Conservation (phyloP, 2,797 vertebrate species). For the Mormyrops attenuatus region DNA sequence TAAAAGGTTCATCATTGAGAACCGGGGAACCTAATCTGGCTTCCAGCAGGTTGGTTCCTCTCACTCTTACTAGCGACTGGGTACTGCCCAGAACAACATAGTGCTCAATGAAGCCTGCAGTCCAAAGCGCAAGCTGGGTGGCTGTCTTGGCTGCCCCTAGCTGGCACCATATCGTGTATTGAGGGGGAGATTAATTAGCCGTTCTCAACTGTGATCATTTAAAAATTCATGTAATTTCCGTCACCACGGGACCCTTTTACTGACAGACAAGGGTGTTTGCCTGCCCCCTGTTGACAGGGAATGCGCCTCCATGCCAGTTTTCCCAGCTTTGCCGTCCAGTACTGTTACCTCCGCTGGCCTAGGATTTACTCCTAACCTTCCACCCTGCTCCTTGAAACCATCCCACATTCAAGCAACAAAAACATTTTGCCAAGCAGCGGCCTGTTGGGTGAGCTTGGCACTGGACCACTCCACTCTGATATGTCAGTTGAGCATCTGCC, state of each 20-base stretch:
- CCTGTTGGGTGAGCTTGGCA: not conserved
- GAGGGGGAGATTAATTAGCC: not conserved
- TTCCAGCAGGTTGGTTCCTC: not conserved
- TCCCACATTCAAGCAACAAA: not conserved
- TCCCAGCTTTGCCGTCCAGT: not conserved
- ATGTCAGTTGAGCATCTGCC: not conserved
- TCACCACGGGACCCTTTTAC: not conserved
- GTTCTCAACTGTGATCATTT: not conserved
- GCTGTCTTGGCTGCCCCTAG: not conserved
- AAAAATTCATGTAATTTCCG: not conserved
- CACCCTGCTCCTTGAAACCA: not conserved
- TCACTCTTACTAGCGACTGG: not conserved
- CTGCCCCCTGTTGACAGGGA: not conserved
- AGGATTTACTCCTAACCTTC: not conserved
- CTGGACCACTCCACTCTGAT: not conserved
- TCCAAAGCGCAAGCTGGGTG: not conserved
- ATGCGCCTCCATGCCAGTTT: not conserved
- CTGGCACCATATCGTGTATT: not conserved
- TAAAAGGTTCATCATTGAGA: not conserved
- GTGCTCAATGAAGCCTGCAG: not conserved
- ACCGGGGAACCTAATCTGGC: not conserved
- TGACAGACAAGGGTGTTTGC: not conserved
- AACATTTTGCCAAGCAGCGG: not conserved
- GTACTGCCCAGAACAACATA: not conserved
- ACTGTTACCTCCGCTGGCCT: not conserved